These are phyloP conservation scores for Pterobdella sp. DNA, from an alignment of 2,888 invertebrate species.

Conservation along the genomic window DNA sequence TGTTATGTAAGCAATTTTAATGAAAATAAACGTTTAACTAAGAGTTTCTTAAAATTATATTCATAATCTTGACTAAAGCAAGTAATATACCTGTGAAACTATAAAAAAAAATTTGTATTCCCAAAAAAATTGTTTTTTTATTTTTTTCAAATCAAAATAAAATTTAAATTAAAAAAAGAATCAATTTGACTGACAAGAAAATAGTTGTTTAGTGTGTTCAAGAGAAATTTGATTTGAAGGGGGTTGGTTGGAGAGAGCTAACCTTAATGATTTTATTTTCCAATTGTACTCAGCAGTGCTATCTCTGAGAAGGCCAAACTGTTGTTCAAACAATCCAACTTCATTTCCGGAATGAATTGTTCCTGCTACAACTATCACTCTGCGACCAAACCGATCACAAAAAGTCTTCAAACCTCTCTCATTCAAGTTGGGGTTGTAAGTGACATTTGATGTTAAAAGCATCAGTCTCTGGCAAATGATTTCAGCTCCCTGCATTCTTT, in stretches of 20 bases:
- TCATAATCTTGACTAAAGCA: too few relatives aligned
- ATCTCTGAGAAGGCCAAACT: conserved; percentile 61
- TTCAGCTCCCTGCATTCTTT: conserved; percentile 38
- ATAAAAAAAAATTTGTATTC: too few relatives aligned
- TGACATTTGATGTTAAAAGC: conserved; percentile 41
- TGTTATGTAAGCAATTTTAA: too few relatives aligned
- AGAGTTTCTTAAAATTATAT: too few relatives aligned
- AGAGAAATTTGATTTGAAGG: not conserved
- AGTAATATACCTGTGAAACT: too few relatives aligned
- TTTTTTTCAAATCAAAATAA: too few relatives aligned
- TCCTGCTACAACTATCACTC: conserved; percentile 60
- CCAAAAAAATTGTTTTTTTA: too few relatives aligned
- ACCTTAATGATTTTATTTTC: conserved; percentile 59
- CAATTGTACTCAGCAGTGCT: conserved; percentile 61
- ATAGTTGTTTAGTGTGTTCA: not conserved
- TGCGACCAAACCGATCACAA: conserved; percentile 60
- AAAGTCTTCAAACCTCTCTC: conserved; percentile 58
- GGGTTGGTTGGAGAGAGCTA: conserved; percentile 28
- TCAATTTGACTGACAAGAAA: not conserved
- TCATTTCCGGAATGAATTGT: conserved; percentile 57
- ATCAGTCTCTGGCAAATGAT: conserved; percentile 40
- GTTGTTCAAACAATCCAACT: conserved; percentile 62
- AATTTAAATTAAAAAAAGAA: too few relatives aligned
- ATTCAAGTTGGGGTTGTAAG: conserved; percentile 59
- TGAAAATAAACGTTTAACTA: too few relatives aligned